Evolutionary conservation across 1,140 invertebrate genomes (phyloP), one percentile per base, ranked within the genome.

Genomic region (Glomeris maerens): DNA sequence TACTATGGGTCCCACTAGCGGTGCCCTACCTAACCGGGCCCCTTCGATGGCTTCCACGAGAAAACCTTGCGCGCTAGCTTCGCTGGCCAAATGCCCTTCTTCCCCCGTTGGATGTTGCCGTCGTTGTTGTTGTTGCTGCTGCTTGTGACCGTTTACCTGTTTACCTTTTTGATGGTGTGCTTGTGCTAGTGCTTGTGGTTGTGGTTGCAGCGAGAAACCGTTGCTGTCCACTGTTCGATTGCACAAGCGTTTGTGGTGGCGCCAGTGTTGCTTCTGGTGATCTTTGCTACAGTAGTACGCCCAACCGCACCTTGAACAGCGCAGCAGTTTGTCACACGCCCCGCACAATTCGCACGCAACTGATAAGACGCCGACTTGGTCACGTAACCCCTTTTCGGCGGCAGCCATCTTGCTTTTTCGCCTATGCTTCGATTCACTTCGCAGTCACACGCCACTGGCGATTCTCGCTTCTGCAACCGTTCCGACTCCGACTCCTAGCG

Each of bases 261-360:
- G 59, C 67, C 67, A 69, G 46, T 67, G 60, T 23, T 52, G 48
- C 49, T 56, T 60, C 47, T 69, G 67, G 50, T 69, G 67, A 20
- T 64, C 64, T 55, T 59, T 64, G 40, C 60, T 58, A 54, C 67
- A 69, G 59, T 69, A 69, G 55, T 58, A 60, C 13, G 60, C 60
- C 21, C 46, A 52, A 39, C 55, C 55, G 54, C 66, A 68, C 27
- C 60, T 56, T n/a, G 55, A 52, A 57, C 65, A 66, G 22, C 63
- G 25, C 50, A 55, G 55, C 22, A 66, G 54, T 49, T 65, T 60
- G 21, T 64, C 58, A 27, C 52, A 46, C 40, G 57, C 48, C 22
- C 62, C 64, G 56, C 59, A 62, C 59, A 79, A 72, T 57, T 71
- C 74, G 71, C 81, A 83, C 13, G 47, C 52, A 47, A 4, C 40